Percentiles rank a stretch among this genome's conserved stretches.
phyloP scores from a whole-genome alignment of 2,797 vertebrate species.

The Macroramphosus scolopax region DNA sequence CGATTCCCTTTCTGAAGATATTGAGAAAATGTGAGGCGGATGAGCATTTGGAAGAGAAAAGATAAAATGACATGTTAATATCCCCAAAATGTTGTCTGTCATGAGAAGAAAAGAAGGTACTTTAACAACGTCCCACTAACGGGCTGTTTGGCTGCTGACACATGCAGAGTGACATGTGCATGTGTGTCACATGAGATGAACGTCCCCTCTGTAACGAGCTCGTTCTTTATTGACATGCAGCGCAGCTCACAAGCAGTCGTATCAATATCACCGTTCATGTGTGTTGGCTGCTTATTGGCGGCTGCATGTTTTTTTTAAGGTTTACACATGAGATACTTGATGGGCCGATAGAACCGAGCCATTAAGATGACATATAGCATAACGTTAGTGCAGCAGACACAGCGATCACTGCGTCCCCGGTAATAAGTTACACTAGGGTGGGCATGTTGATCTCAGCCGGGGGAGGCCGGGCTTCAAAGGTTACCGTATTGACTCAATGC shows the following conservation, averaged over 20 bases:
- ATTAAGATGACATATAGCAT: slow-evolving; percentile 26
- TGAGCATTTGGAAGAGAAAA: too few relatives aligned
- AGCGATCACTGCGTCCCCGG: slow-evolving; percentile 21
- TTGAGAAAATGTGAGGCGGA: too few relatives aligned
- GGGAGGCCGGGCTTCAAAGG: slow-evolving; percentile 52
- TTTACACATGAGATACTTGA: slow-evolving; percentile 11
- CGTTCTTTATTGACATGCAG: background rate
- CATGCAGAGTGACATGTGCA: too few relatives aligned
- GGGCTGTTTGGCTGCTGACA: too few relatives aligned
- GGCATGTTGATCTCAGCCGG: slow-evolving; percentile 31
- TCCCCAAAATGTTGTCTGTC: too few relatives aligned
- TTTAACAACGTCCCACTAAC: too few relatives aligned
- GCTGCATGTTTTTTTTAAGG: slow-evolving; percentile 1
- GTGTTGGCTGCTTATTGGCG: slow-evolving; percentile 2
- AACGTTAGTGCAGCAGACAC: slow-evolving; percentile 1
- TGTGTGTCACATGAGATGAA: background rate
- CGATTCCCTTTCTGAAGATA: too few relatives aligned
- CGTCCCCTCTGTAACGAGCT: slow-evolving; percentile 14
- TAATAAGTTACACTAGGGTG: slow-evolving; percentile 53
- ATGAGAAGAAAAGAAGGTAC: too few relatives aligned
- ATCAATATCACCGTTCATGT: slow-evolving; percentile 7
- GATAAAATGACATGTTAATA: too few relatives aligned
- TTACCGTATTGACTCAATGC: slow-evolving; percentile 54
- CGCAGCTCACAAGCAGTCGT: background rate
- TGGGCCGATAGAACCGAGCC: slow-evolving; percentile 6